Base-by-base conservation (phyloP, 2,797 vertebrate species). In the Microcaecilia unicolor region DNA sequence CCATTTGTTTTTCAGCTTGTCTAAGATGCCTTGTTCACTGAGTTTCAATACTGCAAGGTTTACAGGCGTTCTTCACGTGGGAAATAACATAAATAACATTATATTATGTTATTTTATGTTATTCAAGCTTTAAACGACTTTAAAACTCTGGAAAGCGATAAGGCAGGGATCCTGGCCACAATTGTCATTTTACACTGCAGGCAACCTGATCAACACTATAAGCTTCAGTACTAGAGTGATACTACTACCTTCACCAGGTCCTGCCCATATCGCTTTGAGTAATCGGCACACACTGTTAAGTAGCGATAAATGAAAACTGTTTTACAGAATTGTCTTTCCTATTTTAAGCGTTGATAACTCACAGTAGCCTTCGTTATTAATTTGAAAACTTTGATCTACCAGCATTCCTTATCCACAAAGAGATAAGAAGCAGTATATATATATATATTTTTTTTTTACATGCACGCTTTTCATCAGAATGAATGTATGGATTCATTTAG, bases 1-100 rank as follows among this genome's bases (percentile, higher is more conserved):
- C 88, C 87, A 92, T 89, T 92, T 86, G 88, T 91, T 91, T 91
- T 91, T 91, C 88, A 92, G 88, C 87, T 89, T 91, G 87, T 92
- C 87, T 91, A 92, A 90, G 88, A 90, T 85, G 90, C 92, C 93
- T 97, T 88, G 84, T 83, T 98, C 93, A 97, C 93, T 96, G 91
- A 95, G 92, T 98, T 98, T 98, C 92, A 97, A 95, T 87, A 97
- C 93, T 84, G 93, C 93, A 94, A 98, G 93, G 92, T 94, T 98
- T 98, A 98, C 93, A 91, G 92, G 93, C 91, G 91, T 96, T 97
- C 93, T 98, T 97, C 91, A 95, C 90, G 92, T 95, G 92, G 93
- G 89, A 97, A 96, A 98, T 98, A 98, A 98, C 93, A 97, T 96
- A 96, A 96, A 98, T 94, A 97, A 97, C 92, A 97, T 94, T 89